Evolutionary conservation across 2,797 vertebrate genomes (phyloP), one percentile per base, ranked within the genome.

Genomic region (Scleropages formosus): DNA sequence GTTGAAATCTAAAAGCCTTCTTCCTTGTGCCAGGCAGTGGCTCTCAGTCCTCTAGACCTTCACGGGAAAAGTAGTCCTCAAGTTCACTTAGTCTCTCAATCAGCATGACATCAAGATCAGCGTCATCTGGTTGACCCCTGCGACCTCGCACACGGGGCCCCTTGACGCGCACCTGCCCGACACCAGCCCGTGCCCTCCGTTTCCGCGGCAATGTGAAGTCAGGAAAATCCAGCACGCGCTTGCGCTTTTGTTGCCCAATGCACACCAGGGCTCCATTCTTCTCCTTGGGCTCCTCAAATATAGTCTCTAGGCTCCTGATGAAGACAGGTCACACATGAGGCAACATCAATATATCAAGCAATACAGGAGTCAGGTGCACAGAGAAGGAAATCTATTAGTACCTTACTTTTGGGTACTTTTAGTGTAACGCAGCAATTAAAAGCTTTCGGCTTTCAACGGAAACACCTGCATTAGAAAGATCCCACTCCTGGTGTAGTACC

Each of bases 281-380:
- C 82, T 96, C 95, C 80, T 94, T 94, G 0, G 96, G 96, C 83
- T 98, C 96, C 85, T 99, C 97, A 61, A 98, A 99, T 84, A 98
- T 98, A 0, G 97, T 98, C 88, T 99, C 97, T 84, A 98, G 88
- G 83, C 94, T 95, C 87, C 96, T 98, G 85, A 62, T 24, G 63
- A 51, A 74, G 60, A 4, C 26, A 49, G 13, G 44, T 16, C 26
- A 60, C 15, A 15, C 6, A 63, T 7, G 49, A 6, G 22, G 11
- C 49, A 4, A 58, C 63, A 44, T 16, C 9, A 31, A 47, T 49
- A n/a, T 3, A n/a, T 63, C 16, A 18, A n/a, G n/a, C n/a, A n/a
- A n/a, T n/a, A n/a, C n/a, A n/a, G n/a, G n/a, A n/a, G n/a, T n/a
- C 11, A 20, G 0, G 12, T 53, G 18, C 2, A 12, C 12, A 61